Conservation (phyloP, 2,888 invertebrate species). For the Tipula helvola region DNA sequence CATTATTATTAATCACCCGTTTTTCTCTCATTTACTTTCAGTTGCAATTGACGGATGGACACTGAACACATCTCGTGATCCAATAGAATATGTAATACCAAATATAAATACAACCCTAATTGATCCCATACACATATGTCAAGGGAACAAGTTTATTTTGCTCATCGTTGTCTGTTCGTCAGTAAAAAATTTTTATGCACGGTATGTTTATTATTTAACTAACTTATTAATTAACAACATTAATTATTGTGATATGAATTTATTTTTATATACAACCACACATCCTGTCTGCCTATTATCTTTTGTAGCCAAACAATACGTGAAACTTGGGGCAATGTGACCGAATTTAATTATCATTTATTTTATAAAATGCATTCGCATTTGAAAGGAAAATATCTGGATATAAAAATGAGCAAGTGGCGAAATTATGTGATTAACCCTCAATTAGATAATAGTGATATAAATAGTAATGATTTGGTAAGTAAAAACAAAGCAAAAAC, state of each 20-base stretch:
- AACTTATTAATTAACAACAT: too few relatives aligned
- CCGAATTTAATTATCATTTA: conserved; percentile 31
- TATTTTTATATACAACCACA: neutral
- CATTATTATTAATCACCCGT: too few relatives aligned
- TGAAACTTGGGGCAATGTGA: conserved; percentile 34
- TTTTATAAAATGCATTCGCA: conserved; percentile 29
- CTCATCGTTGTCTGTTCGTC: conserved; percentile 66
- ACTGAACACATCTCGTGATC: conserved; percentile 58
- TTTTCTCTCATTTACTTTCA: conserved; percentile 20
- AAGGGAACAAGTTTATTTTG: conserved; percentile 39
- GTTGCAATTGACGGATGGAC: conserved; percentile 55
- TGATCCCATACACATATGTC: conserved; percentile 45
- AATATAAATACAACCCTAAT: conserved; percentile 54
- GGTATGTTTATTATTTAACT: conserved; percentile 27
- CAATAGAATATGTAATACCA: conserved; percentile 57
- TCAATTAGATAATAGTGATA: conserved; percentile 9
- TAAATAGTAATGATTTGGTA: neutral
- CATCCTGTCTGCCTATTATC: neutral
- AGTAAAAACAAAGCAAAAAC: neutral
- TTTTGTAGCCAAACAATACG: conserved; percentile 29
- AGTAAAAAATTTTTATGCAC: conserved; percentile 50
- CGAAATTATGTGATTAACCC: conserved; percentile 19
- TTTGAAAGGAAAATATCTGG: conserved; percentile 26
- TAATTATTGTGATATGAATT: neutral
- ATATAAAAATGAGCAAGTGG: conserved; percentile 21